Percentiles rank a stretch among this genome's conserved stretches.
These are phyloP conservation scores for Sipha maydis DNA, from an alignment of 2,888 invertebrate species.

Conservation along the genomic window DNA sequence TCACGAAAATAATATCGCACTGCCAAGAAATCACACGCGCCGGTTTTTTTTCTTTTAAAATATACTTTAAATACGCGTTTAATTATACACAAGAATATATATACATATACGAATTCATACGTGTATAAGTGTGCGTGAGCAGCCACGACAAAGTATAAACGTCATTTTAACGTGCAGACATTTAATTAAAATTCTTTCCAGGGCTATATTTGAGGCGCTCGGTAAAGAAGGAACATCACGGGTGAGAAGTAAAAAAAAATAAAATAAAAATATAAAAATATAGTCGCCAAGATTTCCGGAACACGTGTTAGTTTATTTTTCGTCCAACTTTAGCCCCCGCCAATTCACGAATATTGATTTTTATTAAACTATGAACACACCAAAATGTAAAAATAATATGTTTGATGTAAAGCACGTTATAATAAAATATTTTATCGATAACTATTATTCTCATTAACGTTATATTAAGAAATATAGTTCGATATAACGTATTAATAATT, in stretches of 20 bases:
- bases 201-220: constrained; percentile 26
- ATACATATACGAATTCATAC: too few relatives aligned
- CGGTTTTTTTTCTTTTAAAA: background rate
- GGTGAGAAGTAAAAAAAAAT: background rate
- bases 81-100: background rate
- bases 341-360: background rate
- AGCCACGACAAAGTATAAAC: constrained; percentile 7
- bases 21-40: constrained; percentile 55
- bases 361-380: background rate
- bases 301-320: constrained; percentile 23
- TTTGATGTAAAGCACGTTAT: background rate
- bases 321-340: background rate
- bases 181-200: constrained; percentile 55
- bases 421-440: background rate
- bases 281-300: constrained; percentile 39
- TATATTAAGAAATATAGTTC: background rate
- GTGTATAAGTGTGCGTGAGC: background rate
- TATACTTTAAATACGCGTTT: constrained; percentile 34
- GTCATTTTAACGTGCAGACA: constrained; percentile 27
- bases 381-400: too few relatives aligned
- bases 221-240: background rate
- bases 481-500: background rate
- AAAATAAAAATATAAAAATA: background rate
- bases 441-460: background rate
- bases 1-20: constrained; percentile 32